These are phyloP conservation scores for Acanthis flammea DNA, from an alignment of 2,797 vertebrate genomes.

Conservation along the genomic window DNA sequence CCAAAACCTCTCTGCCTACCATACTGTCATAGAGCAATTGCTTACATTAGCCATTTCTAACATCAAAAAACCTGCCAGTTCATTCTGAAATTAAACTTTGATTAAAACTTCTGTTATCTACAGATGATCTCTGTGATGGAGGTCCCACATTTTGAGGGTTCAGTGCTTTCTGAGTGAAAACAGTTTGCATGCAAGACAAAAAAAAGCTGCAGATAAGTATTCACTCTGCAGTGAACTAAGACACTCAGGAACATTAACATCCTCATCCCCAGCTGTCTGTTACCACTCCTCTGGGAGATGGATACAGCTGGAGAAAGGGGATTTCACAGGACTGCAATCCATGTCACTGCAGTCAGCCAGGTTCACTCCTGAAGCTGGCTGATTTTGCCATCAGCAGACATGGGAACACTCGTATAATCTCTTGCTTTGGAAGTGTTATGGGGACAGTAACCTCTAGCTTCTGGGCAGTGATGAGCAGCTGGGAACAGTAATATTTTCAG, in stretches of 20 bases:
- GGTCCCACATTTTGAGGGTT: not conserved
- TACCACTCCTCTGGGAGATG: not conserved
- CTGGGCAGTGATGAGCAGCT: not conserved
- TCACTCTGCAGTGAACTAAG: not conserved
- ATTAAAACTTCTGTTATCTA: not conserved
- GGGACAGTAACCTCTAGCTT: constrained; percentile 18
- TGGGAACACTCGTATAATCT: not conserved
- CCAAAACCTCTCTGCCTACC: not conserved
- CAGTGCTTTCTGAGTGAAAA: not conserved
- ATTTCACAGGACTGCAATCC: not conserved
- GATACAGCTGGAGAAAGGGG: not conserved
- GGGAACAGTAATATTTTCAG: constrained; percentile 36
- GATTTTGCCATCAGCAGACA: not conserved
- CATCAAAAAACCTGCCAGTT: not conserved
- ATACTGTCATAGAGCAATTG: accelerated
- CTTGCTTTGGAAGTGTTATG: not conserved
- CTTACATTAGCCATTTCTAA: not conserved
- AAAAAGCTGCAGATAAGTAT: not conserved
- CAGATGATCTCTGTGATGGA: not conserved
- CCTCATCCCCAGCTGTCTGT: not conserved
- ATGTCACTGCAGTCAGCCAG: not conserved
- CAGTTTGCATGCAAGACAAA: not conserved
- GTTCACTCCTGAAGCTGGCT: not conserved
- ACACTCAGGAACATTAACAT: not conserved
- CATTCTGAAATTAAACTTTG: not conserved